Evolutionary conservation across 2,113 vertebrate genomes (phyloP).

Genomic region (Cephalopterus ornatus): DNA sequence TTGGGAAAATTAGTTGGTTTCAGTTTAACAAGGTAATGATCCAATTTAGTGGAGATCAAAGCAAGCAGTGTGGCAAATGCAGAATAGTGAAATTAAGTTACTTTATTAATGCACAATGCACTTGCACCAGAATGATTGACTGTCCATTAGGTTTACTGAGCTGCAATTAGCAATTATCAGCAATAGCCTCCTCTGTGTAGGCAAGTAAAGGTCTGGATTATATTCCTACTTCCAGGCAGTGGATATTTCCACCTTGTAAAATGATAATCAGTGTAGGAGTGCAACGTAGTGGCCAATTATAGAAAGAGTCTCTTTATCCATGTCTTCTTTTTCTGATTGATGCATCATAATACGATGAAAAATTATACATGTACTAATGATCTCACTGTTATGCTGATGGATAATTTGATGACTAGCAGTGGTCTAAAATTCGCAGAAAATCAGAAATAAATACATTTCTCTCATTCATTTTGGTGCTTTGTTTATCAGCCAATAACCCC

Average conservation of each 20-base stretch:
- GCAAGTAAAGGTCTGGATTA: neutral
- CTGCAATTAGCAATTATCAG: constrained; percentile 6
- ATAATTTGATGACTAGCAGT: neutral
- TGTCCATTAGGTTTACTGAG: neutral
- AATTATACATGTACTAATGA: neutral
- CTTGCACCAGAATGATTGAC: neutral
- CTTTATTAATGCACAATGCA: constrained; percentile 22
- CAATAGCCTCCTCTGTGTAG: neutral
- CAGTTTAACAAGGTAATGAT: constrained; percentile 62
- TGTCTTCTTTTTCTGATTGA: neutral
- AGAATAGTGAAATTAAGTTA: constrained; percentile 14
- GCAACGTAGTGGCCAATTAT: neutral
- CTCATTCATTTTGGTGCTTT: neutral
- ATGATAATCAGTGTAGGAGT: neutral
- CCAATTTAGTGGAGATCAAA: constrained; percentile 50
- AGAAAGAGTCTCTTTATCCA: neutral
- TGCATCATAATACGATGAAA: neutral
- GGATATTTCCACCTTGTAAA: neutral
- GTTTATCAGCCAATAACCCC: neutral
- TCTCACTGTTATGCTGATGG: neutral
- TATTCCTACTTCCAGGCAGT: neutral
- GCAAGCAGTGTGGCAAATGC: constrained; percentile 12
- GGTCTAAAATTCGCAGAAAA: neutral
- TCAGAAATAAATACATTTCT: neutral
- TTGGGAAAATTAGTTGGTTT: constrained; percentile 64